phyloP scores from a whole-genome alignment of 2,797 vertebrate species.

The Myiotriccus ornatus region DNA sequence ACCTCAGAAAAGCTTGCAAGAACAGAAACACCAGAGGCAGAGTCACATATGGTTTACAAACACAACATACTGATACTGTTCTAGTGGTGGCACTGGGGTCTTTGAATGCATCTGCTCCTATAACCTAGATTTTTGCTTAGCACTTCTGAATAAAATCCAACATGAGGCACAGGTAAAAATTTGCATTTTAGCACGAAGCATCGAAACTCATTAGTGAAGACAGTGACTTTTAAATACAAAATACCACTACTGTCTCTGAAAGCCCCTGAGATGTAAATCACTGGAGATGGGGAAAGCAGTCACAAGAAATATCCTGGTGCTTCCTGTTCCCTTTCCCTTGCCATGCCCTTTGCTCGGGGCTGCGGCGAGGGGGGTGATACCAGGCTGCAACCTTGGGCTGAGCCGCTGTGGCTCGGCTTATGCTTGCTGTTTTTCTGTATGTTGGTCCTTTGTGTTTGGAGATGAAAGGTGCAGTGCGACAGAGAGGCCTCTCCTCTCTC shows the following conservation, averaged over 20 bases:
- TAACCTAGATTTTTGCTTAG: neutral
- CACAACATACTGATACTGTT: neutral
- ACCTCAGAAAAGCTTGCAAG: neutral
- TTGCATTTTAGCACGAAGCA: neutral
- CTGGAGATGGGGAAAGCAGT: neutral
- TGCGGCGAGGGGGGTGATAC: neutral
- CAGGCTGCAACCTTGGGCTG: neutral
- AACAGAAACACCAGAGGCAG: neutral
- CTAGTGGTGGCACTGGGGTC: neutral
- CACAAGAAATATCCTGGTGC: neutral
- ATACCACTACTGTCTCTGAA: neutral
- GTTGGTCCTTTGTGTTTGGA: neutral
- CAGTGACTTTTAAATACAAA: neutral
- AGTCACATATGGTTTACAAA: neutral
- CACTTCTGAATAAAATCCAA: neutral
- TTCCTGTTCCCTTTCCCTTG: neutral
- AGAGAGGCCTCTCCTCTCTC: neutral
- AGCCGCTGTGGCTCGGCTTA: accelerated
- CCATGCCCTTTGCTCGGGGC: neutral
- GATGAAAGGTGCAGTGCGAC: neutral
- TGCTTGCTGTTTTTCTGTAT: neutral
- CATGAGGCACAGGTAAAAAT: neutral
- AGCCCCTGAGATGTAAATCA: neutral
- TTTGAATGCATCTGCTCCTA: neutral
- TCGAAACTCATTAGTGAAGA: neutral